Conservation (phyloP, 2,113 vertebrate genomes). For the Pipra filicauda region DNA sequence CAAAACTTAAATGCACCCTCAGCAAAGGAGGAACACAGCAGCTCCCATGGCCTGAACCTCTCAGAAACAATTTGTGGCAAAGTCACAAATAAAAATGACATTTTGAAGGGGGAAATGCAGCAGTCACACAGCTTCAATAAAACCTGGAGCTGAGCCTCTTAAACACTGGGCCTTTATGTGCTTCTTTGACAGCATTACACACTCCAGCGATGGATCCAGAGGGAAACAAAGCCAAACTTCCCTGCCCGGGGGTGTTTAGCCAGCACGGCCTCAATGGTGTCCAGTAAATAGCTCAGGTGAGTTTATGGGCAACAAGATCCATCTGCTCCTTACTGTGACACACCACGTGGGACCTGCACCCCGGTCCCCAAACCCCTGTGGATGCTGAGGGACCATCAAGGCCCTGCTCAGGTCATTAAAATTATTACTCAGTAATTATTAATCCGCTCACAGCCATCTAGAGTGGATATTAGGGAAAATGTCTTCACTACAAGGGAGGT, state of each 20-base stretch:
- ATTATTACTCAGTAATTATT: neutral
- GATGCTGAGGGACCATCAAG: accelerated
- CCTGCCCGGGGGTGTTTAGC: accelerated
- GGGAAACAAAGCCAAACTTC: neutral
- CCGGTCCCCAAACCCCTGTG: accelerated
- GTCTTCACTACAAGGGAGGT: neutral
- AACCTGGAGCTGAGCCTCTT: neutral
- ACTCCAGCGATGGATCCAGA: neutral
- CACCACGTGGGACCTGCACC: accelerated
- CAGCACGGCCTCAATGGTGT: neutral
- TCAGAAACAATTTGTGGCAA: neutral
- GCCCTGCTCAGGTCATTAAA: neutral
- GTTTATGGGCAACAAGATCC: neutral
- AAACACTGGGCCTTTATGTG: neutral
- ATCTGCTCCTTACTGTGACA: neutral
- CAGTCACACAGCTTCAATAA: constrained; percentile 22
- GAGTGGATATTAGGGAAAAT: neutral
- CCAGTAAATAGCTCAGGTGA: neutral
- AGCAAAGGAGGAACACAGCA: neutral
- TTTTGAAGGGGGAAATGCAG: neutral
- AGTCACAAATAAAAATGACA: neutral
- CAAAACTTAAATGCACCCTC: neutral
- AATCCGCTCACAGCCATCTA: neutral
- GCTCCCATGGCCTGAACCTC: neutral
- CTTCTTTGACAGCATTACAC: neutral